These are phyloP conservation scores for Chrosomus eos DNA, from an alignment of 2,797 vertebrate species.

Conservation along the genomic window DNA sequence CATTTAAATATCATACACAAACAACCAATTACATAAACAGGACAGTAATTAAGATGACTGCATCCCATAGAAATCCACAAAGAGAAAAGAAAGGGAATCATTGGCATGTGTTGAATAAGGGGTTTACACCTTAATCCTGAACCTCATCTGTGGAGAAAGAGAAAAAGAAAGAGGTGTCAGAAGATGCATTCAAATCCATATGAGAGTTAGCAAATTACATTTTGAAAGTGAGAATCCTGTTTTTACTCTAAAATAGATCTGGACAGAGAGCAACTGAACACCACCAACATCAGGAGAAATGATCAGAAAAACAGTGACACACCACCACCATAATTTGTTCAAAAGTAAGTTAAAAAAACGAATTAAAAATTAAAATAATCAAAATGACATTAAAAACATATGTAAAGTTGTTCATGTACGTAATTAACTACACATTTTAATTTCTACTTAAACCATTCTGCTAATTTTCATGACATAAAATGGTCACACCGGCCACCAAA, in stretches of 20 bases:
- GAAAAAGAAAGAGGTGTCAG: constrained; percentile 3
- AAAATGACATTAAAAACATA: neutral
- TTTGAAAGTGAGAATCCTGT: neutral
- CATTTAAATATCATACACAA: constrained; percentile 24
- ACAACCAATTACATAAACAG: neutral
- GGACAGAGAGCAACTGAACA: neutral
- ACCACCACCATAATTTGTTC: neutral
- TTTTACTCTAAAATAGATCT: neutral
- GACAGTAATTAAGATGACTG: constrained; percentile 20
- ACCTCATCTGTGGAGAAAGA: constrained; percentile 65
- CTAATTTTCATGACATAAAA: neutral
- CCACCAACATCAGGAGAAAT: neutral
- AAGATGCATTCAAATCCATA: neutral
- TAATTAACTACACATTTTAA: neutral
- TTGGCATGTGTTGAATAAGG: neutral
- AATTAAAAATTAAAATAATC: neutral
- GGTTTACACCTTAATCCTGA: constrained; percentile 73
- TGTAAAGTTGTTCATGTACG: neutral
- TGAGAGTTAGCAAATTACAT: neutral
- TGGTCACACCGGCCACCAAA: neutral
- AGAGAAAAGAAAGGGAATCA: neutral
- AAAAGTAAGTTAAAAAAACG: neutral
- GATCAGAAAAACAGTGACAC: neutral
- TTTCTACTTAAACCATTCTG: neutral
- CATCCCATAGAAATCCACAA: neutral